Base-by-base conservation (phyloP, 2,113 vertebrate species). In the Zootoca vivipara region DNA sequence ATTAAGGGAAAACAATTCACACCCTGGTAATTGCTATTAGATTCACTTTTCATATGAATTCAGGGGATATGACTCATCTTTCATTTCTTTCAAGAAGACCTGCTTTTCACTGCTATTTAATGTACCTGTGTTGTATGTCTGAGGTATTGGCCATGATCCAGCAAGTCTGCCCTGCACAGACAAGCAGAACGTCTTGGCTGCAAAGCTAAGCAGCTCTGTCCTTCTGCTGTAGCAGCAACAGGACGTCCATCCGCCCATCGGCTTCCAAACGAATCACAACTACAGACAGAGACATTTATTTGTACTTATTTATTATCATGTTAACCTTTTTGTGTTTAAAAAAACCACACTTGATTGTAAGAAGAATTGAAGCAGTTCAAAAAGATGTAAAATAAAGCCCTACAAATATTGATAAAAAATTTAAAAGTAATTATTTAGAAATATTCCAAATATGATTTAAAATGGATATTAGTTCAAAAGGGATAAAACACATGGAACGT, bases 1-100 rank as follows among this genome's bases (percentile, higher is more conserved):
- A 95, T 96, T 96, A 95, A 95, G 91, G 96, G 95, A 96, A 96
- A 97, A 96, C 96, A 97, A 96, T 95, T 97, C 95, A 96, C 95
- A 96, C 95, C 94, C 94, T 94, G 93, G 95, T 97, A 97, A 97
- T 96, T 96, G 95, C 94, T 96, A 96, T 95, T 96, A 94, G 95
- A 94, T 95, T 95, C 95, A 92, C 95, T 96, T 97, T 96, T 96
- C 95, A 73, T 94, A 90, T 86, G 93, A 93, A 93, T 93, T 83
- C 93, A 92, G 91, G 85, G 96, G 90, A 91, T 69, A 3, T 96
- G 96, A 97, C 91, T 97, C 96, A 97, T 87, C 83, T n/a, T 3
- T 79, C 89, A 42, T 91, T 93, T 92, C 89, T 87, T 94, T 92
- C 93, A 89, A 92, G 93, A 94, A 95, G 91, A 89, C 89, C 93